Percentiles rank a stretch among this genome's conserved stretches.
Evolutionary conservation across 2,113 vertebrate species (phyloP).

Genomic region (Petrocephalus zakoni): DNA sequence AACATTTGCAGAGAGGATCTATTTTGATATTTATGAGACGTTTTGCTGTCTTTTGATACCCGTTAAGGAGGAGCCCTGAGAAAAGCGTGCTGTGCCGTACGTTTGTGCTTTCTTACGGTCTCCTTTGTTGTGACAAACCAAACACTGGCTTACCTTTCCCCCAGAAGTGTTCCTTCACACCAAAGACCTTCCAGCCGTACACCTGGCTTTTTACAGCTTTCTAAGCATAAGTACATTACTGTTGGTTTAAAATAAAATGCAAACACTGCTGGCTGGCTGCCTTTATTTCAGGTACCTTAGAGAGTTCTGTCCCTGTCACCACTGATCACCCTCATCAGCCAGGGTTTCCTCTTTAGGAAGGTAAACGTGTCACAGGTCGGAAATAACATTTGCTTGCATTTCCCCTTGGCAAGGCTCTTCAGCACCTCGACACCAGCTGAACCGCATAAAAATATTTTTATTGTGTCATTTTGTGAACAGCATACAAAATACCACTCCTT

Average conservation of each 20-base stretch:
- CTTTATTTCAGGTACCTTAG: neutral
- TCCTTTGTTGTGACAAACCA: slow-evolving; percentile 3
- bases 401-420: neutral
- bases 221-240: slow-evolving; percentile 58
- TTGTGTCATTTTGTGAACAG: neutral
- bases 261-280: neutral
- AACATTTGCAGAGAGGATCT: slow-evolving; percentile 73
- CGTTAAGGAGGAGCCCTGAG: slow-evolving; percentile 61
- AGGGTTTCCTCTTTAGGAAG: neutral
- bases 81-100: slow-evolving; percentile 37
- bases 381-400: slow-evolving; percentile 31
- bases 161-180: slow-evolving; percentile 63
- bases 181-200: slow-evolving; percentile 73
- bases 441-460: neutral
- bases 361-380: neutral
- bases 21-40: slow-evolving; percentile 87
- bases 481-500: neutral
- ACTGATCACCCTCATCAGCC: neutral
- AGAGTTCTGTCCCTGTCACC: neutral
- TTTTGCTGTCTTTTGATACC: slow-evolving; percentile 73
- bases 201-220: slow-evolving; percentile 58
- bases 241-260: slow-evolving; percentile 54
- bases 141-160: slow-evolving; percentile 44
- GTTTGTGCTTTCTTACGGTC: slow-evolving; percentile 4
- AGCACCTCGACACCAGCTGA: neutral